phyloP scores from a whole-genome alignment of 2,797 vertebrate species.

The Rhinatrema bivittatum region DNA sequence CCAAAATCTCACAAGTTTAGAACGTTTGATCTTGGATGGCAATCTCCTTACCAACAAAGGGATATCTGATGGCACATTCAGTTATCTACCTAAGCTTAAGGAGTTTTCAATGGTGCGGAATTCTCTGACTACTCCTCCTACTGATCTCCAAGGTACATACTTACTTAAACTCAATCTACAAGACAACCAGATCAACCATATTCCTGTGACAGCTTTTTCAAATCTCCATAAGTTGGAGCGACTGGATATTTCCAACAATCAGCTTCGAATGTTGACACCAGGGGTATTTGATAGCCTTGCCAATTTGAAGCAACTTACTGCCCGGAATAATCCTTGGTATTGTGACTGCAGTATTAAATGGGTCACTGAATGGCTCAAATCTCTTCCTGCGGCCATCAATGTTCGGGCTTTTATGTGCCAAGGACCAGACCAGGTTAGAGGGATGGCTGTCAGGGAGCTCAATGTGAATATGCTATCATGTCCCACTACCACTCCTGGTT shows the following conservation, averaged over 20 bases:
- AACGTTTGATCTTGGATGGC: slow-evolving; percentile 82
- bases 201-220: slow-evolving; percentile 75
- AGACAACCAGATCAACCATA: slow-evolving; percentile 87
- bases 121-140: slow-evolving; percentile 79
- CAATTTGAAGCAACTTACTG: slow-evolving; percentile 83
- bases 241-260: slow-evolving; percentile 90
- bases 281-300: slow-evolving; percentile 82
- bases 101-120: slow-evolving; percentile 87
- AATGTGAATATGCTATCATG: slow-evolving; percentile 82
- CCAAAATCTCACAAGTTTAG: slow-evolving; percentile 76
- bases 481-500: slow-evolving; percentile 59
- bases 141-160: slow-evolving; percentile 72
- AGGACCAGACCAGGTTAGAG: slow-evolving; percentile 81
- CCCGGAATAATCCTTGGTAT: slow-evolving; percentile 88
- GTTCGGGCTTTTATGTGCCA: slow-evolving; percentile 93
- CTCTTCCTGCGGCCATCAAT: slow-evolving; percentile 77
- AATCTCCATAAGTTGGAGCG: slow-evolving; percentile 77
- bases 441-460: slow-evolving; percentile 92
- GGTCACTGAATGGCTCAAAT: slow-evolving; percentile 86
- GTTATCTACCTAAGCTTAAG: slow-evolving; percentile 76
- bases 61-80: slow-evolving; percentile 78
- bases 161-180: slow-evolving; percentile 83
- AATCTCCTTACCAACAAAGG: slow-evolving; percentile 88
- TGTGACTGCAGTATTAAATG: slow-evolving; percentile 89
- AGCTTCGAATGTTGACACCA: slow-evolving; percentile 71